Conservation (phyloP, 2,888 invertebrate species). For the Gortyna flavago region DNA sequence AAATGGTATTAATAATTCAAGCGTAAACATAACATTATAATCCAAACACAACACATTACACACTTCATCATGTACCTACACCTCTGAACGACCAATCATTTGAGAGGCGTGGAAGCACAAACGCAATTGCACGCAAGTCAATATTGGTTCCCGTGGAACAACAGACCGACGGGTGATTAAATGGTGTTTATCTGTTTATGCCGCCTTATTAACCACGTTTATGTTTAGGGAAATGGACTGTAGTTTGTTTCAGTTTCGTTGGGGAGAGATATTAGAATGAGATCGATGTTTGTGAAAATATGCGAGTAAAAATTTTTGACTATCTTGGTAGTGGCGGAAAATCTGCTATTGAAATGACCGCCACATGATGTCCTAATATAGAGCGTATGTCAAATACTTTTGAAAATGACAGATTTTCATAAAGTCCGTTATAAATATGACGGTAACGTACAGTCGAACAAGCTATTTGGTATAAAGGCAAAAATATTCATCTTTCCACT, state of each 20-base stretch:
- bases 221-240: constrained; percentile 20
- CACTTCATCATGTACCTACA: constrained; percentile 11
- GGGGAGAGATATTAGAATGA: not conserved
- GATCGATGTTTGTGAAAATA: not conserved
- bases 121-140: constrained; percentile 51
- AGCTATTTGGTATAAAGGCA: too few species aligned
- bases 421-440: too few species aligned
- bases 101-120: constrained; percentile 31
- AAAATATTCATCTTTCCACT: too few species aligned
- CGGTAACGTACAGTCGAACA: too few species aligned
- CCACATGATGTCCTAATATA: too few species aligned
- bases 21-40: not conserved
- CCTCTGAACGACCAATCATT: constrained; percentile 31
- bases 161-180: constrained; percentile 44
- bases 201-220: constrained; percentile 8
- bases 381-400: too few species aligned
- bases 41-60: not conserved
- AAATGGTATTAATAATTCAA: not conserved
- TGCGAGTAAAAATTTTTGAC: not conserved
- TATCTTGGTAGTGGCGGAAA: not conserved
- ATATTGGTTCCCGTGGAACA: constrained; percentile 48
- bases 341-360: not conserved
- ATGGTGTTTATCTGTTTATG: constrained; percentile 46
- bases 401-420: too few species aligned
- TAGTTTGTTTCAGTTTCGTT: not conserved